These are phyloP conservation scores for Cotesia typhae DNA, from an alignment of 1,140 invertebrate genomes.

Conservation along the genomic window DNA sequence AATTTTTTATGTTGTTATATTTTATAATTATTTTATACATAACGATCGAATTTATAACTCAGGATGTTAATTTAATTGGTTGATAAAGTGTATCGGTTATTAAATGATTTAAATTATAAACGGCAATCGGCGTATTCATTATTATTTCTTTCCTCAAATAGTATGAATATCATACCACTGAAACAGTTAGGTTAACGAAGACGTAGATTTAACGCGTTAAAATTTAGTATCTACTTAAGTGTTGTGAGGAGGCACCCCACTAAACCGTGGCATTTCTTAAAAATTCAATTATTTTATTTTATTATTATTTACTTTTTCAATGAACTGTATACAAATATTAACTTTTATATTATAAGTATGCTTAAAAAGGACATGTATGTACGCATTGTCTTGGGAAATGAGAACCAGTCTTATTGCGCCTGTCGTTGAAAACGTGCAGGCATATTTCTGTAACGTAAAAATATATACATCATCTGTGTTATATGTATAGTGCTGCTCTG, in stretches of 20 bases:
- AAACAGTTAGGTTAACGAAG: not conserved
- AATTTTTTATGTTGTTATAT: slow-evolving; percentile 32
- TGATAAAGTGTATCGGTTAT: slow-evolving; percentile 32
- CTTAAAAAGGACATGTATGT: slow-evolving; percentile 65
- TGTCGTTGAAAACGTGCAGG: slow-evolving; percentile 53
- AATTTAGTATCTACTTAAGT: slow-evolving; percentile 37
- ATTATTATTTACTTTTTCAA: slow-evolving; percentile 43
- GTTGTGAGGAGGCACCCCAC: slow-evolving; percentile 59
- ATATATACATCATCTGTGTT: slow-evolving; percentile 68
- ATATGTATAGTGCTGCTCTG: slow-evolving; percentile 68
- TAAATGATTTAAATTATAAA: slow-evolving; percentile 21
- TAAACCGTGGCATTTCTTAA: slow-evolving; percentile 53
- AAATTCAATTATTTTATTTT: slow-evolving; percentile 47
- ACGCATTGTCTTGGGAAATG: slow-evolving; percentile 66
- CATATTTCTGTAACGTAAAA: slow-evolving; percentile 68
- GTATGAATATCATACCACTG: not conserved
- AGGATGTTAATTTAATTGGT: slow-evolving; percentile 64
- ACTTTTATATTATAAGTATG: slow-evolving; percentile 54
- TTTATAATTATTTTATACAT: slow-evolving; percentile 38
- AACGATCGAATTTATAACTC: slow-evolving; percentile 60
- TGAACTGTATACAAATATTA: slow-evolving; percentile 66
- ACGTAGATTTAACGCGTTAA: slow-evolving; percentile 11
- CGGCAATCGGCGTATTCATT: slow-evolving; percentile 20
- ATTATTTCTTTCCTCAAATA: not conserved
- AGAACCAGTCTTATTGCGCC: slow-evolving; percentile 67